These are phyloP conservation scores for Yponomeuta sedellus DNA, from an alignment of 2,888 invertebrate genomes.

Conservation along the genomic window DNA sequence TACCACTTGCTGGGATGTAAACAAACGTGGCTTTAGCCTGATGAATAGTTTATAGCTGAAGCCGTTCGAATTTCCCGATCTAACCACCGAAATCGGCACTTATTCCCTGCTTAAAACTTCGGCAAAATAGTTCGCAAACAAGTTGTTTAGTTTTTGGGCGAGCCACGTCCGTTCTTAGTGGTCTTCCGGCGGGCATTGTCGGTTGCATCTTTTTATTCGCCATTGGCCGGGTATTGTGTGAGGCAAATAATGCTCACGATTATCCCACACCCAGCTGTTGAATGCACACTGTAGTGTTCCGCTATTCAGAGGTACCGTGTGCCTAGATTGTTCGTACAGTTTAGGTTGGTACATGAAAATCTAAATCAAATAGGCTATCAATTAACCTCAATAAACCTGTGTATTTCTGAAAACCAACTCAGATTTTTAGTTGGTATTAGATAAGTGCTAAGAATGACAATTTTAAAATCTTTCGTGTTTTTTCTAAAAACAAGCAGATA, in stretches of 20 bases:
- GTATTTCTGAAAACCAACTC: too few relatives aligned
- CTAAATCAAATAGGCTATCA: too few relatives aligned
- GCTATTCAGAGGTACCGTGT: neutral
- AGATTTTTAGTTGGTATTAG: too few relatives aligned
- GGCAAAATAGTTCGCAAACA: slow-evolving; percentile 17
- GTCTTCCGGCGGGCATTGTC: slow-evolving; percentile 56
- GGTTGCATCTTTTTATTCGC: slow-evolving; percentile 52
- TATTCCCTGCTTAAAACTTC: neutral
- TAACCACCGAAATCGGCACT: neutral
- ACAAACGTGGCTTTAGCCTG: neutral
- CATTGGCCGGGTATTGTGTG: slow-evolving; percentile 44
- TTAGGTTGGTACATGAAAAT: too few relatives aligned
- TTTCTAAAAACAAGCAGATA: too few relatives aligned
- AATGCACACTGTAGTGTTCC: neutral
- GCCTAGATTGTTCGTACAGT: neutral
- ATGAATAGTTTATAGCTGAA: slow-evolving; percentile 1
- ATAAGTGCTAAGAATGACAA: too few relatives aligned
- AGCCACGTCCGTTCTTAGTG: slow-evolving; percentile 36
- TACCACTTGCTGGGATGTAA: neutral
- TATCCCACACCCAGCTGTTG: slow-evolving; percentile 49
- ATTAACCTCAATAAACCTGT: too few relatives aligned
- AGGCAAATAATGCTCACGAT: slow-evolving; percentile 35
- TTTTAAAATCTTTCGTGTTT: too few relatives aligned
- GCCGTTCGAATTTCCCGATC: neutral
- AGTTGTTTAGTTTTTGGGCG: slow-evolving; percentile 5